These are phyloP conservation scores for Alca torda DNA, from an alignment of 2,797 vertebrate genomes.

Conservation along the genomic window DNA sequence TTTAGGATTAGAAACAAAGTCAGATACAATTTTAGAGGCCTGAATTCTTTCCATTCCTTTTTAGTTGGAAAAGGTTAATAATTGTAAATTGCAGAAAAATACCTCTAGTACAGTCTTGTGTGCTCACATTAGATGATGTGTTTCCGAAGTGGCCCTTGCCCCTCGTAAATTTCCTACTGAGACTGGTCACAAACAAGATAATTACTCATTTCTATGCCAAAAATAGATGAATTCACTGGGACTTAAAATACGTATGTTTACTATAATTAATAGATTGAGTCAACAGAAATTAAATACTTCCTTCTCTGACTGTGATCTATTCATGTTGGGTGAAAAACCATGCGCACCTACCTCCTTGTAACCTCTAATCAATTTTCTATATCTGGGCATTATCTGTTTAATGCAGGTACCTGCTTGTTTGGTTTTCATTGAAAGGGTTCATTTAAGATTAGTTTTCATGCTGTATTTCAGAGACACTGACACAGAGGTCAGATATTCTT, in stretches of 20 bases:
- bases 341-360: not conserved
- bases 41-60: not conserved
- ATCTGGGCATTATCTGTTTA: not conserved
- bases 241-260: not conserved
- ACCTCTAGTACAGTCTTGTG: not conserved
- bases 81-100: not conserved
- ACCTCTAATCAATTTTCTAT: not conserved
- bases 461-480: not conserved
- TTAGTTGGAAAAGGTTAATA: not conserved
- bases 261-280: constrained; percentile 6
- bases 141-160: not conserved
- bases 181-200: constrained; percentile 12
- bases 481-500: not conserved
- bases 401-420: not conserved
- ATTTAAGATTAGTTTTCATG: not conserved
- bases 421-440: not conserved
- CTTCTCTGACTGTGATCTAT: constrained; percentile 25
- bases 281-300: constrained; percentile 28
- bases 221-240: not conserved
- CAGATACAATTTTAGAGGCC: not conserved
- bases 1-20: not conserved
- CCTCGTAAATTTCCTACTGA: not conserved
- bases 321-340: constrained; percentile 13
- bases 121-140: not conserved
- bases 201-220: not conserved